Evolutionary conservation across 2,888 invertebrate species (phyloP), one percentile per base, ranked within the genome.

Genomic region (Eupithecia tripunctaria): DNA sequence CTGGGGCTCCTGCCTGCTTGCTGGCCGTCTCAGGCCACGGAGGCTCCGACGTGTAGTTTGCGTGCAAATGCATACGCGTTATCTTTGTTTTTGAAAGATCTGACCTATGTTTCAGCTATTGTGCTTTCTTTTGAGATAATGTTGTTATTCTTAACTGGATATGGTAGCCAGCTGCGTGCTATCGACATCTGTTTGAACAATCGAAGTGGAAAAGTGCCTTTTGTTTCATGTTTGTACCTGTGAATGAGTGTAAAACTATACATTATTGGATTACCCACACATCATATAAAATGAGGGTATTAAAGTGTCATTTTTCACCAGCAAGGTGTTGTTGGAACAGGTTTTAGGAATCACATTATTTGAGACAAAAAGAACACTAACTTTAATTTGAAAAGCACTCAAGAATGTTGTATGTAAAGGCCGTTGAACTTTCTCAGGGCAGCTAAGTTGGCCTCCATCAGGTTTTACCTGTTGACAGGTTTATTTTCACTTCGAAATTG

Each of bases 71-170:
- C 81, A 79, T 76, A 79, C 80, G 80, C 82, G 80, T 81, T 78
- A 79, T 79, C 79, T 72, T 76, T 81, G 80, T 81, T 82, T 82
- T 82, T 80, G 72, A 72, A 80, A 71, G 78, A 81, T 81, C 79
- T 79, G 81, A 81, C 82, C 80, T 79, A 76, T 79, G 81, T 79
- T 82, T 78, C 76, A 72, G 72, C 80, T 80, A 78, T 80, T 74
- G 80, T 76, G 78, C 77, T 74, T 83, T 79, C 75, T 76, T 79
- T 79, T 80, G 79, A 75, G 79, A 84, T 80, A 82, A 78, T 82
- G 82, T 83, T 85, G 86, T 85, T 85, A 80, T 84, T 82, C 82
- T 76, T 82, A 82, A 82, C 82, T 84, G 80, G 82, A 79, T 81
- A 80, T 73, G 82, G 73, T 77, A 80, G 76, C 81, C 80, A 77